Evolutionary conservation across 1,140 invertebrate genomes (phyloP).

Genomic region (Mizuhopecten yessoensis): DNA sequence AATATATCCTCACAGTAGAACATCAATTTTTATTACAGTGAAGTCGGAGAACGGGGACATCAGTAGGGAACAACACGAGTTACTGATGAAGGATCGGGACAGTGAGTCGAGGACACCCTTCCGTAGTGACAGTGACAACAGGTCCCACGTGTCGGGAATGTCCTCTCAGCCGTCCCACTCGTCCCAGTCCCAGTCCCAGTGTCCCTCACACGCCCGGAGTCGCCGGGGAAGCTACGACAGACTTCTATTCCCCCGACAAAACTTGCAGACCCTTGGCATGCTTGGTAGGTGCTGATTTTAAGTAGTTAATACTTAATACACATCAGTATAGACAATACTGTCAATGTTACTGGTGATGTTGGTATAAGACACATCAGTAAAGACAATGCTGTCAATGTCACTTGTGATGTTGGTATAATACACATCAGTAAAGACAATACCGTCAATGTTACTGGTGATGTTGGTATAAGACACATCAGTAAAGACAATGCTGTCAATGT

Average conservation of each 20-base stretch:
- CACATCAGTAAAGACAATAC: too few relatives aligned
- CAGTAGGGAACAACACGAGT: conserved; percentile 83
- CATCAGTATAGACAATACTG: neutral
- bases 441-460: too few relatives aligned
- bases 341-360: too few relatives aligned
- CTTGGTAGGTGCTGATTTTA: conserved; percentile 85
- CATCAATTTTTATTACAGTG: conserved; percentile 45
- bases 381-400: too few relatives aligned
- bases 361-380: too few relatives aligned
- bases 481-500: too few relatives aligned
- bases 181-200: conserved; percentile 74
- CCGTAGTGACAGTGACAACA: conserved; percentile 90
- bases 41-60: conserved; percentile 86
- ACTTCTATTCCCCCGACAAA: conserved; percentile 88
- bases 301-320: too few relatives aligned
- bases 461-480: too few relatives aligned
- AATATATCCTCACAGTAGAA: neutral
- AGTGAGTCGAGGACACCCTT: conserved; percentile 81
- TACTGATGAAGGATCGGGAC: conserved; percentile 79
- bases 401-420: too few relatives aligned
- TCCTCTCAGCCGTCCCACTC: conserved; percentile 81
- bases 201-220: conserved; percentile 84
- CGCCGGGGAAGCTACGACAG: conserved; percentile 90
- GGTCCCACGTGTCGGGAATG: conserved; percentile 87
- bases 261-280: conserved; percentile 91